Evolutionary conservation across 2,888 invertebrate genomes (phyloP).

Genomic region (Ophion ellenae): DNA sequence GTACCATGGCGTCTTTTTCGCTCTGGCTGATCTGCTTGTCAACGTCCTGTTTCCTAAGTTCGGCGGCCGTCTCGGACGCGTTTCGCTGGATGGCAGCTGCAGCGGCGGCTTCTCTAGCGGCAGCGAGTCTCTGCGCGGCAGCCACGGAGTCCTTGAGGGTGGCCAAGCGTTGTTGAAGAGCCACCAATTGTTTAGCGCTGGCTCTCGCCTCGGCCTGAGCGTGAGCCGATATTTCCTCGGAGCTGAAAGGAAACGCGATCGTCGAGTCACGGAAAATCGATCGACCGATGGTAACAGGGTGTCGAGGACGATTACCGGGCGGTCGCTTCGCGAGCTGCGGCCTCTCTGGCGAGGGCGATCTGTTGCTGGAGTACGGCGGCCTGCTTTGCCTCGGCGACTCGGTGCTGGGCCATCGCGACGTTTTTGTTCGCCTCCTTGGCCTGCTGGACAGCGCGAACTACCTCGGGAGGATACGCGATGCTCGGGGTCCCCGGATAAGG

Average conservation of each 20-base stretch:
- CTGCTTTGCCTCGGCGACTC: slow-evolving; percentile 90
- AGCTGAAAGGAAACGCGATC: slow-evolving; percentile 68
- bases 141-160: slow-evolving; percentile 89
- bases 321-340: slow-evolving; percentile 85
- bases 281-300: neutral
- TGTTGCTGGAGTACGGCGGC: slow-evolving; percentile 89
- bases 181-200: slow-evolving; percentile 86
- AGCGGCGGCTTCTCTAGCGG: slow-evolving; percentile 89
- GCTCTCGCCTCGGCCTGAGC: slow-evolving; percentile 79
- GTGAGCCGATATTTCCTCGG: slow-evolving; percentile 79
- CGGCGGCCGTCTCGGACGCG: slow-evolving; percentile 89
- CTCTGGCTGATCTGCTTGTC: slow-evolving; percentile 81
- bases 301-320: slow-evolving; percentile 72
- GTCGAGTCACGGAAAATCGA: neutral
- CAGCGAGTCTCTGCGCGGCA: slow-evolving; percentile 89
- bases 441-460: slow-evolving; percentile 89
- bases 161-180: slow-evolving; percentile 88
- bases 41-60: slow-evolving; percentile 86
- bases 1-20: slow-evolving; percentile 81
- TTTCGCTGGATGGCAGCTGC: slow-evolving; percentile 89
- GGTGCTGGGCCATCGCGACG: slow-evolving; percentile 89
- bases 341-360: slow-evolving; percentile 90
- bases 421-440: slow-evolving; percentile 90
- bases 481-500: slow-evolving; percentile 77
- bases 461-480: slow-evolving; percentile 87